Conservation (phyloP, 2,888 invertebrate genomes). For the Pediacus dermestoides region DNA sequence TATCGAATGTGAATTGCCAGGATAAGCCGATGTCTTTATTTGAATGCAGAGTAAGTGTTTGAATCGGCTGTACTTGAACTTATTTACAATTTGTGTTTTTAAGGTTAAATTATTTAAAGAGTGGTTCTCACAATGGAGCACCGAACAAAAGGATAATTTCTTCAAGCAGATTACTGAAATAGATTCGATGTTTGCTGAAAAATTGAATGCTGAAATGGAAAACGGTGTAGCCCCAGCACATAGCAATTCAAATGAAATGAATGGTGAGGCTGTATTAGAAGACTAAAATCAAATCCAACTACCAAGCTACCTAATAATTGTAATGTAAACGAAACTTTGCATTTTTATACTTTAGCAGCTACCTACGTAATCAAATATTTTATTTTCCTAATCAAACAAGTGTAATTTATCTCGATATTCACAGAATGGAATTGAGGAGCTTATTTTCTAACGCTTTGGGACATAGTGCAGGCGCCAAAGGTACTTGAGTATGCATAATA, state of each 20-base stretch:
- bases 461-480: too few relatives aligned
- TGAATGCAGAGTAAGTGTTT: slow-evolving; percentile 68
- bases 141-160: slow-evolving; percentile 67
- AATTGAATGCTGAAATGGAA: slow-evolving; percentile 58
- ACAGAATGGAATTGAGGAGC: too few relatives aligned
- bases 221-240: slow-evolving; percentile 38
- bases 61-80: slow-evolving; percentile 3
- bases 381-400: too few relatives aligned
- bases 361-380: too few relatives aligned
- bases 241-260: slow-evolving; percentile 16
- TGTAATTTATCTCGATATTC: too few relatives aligned
- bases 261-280: slow-evolving; percentile 34
- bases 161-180: slow-evolving; percentile 67
- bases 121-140: slow-evolving; percentile 78
- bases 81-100: slow-evolving; percentile 12
- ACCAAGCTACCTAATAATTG: too few relatives aligned
- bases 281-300: slow-evolving; percentile 31
- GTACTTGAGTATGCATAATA: too few relatives aligned
- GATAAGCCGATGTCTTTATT: slow-evolving; percentile 79
- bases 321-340: too few relatives aligned
- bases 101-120: slow-evolving; percentile 79
- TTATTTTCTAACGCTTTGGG: too few relatives aligned
- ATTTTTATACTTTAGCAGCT: too few relatives aligned
- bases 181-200: slow-evolving; percentile 69
- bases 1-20: slow-evolving; percentile 64